Base-by-base conservation (phyloP, 2,888 invertebrate species). In the Folsomia candida region DNA sequence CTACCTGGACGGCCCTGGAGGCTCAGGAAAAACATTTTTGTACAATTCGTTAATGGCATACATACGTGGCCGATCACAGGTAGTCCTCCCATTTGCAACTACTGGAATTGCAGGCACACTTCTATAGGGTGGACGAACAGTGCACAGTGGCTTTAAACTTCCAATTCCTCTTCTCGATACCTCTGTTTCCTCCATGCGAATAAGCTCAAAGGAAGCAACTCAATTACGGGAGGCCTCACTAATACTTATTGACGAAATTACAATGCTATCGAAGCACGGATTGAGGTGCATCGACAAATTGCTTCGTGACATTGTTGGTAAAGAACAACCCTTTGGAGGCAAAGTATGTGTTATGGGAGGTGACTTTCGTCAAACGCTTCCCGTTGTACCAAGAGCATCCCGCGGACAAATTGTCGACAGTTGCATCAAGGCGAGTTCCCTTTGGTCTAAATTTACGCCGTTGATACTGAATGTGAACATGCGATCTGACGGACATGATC, bases 1-100 rank as follows among this genome's bases (percentile, higher is more conserved):
- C 64, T 82, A 82, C 73, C 27, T 83, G 1, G 82, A 83, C 77
- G 82, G 81, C 9, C 81, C 82, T 11, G 82, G 82, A 11, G 82
- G 82, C 11, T 80, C 81, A 27, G 82, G 82, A 4, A 83, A 83
- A 74, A 82, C 81, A 2, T 82, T 74, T 70, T 51, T 81, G 6
- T 80, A 79, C 69, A 79, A 74, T 27, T 64, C 71, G 11, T 14
- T 74, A 24, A 26, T 70, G 6, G 63, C 67, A 22, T 47, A 20
- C 18, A 1, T 74, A 1, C n/a, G 61, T 18, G 67, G 57, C 14
- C 20, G 62, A 6, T 14, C 29, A 4, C 11, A 54, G n/a, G 51
- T 37, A 0, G 74, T 70, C 2, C 25, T 73, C 6, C 58, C 74
- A 1, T 51, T 76, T 9, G 79, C 78, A 18, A 69, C 72, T 18